Base-by-base conservation (phyloP, 1,140 invertebrate genomes). In the Papilio polytes region DNA sequence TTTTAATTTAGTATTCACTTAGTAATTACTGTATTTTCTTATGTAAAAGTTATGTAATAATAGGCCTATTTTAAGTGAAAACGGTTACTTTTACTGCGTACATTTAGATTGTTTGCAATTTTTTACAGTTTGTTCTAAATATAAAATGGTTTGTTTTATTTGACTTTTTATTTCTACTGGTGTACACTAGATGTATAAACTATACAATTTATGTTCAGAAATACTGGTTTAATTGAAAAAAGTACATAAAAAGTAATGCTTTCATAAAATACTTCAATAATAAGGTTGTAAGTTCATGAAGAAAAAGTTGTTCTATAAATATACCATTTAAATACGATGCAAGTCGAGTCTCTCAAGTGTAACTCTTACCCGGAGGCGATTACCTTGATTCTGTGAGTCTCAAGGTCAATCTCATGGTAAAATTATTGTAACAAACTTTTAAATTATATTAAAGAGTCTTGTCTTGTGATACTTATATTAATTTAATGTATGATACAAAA, bases 381-480 rank as follows among this genome's bases (percentile, higher is more conserved):
- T 81, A 77, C 86, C 87, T 90, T 85, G 85, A 78, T 81, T 79
- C 78, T 76, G 80, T 73, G 48, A 79, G 76, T 59, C 74, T 84
- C 89, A 92, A 85, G 91, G 89, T 87, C 89, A 89, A 86, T 87
- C 86, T 88, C 89, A 92, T 90, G 89, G 90, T 80, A 80, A 84
- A 66, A 41, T n/a, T 78, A 51, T 13, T 31, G 46, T 51, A 10
- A 4, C 9, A 2, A 31, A 46, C 74, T 13, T 76, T 76, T 76
- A 76, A 51, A 46, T 41, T 31, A 26, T 36, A n/a, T 20, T 18
- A 56, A 20, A 13, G n/a, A n/a, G 2, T 56, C 18, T 56, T 6
- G 2, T 56, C 18, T 56, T 6, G 6, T 56, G 53, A 56, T n/a
- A 56, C 18, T 56, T 56, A 18, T 18, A 20, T 56, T 0, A 7